Base-by-base conservation (phyloP, 2,797 vertebrate species). In the Typhlichthys subterraneus region DNA sequence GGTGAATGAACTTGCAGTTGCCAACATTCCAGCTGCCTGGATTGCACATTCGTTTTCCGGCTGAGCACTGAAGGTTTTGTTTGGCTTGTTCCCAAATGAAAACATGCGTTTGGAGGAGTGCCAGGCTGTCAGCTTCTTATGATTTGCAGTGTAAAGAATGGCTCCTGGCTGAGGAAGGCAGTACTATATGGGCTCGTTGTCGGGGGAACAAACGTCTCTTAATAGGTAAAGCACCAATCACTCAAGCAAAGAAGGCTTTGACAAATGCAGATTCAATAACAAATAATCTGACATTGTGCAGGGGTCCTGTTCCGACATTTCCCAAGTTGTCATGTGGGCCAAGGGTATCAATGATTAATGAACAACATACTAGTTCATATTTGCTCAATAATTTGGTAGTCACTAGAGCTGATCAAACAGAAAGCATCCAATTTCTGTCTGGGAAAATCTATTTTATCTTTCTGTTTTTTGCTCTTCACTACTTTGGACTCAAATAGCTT, bases 31-130 rank as follows among this genome's bases (percentile, higher is more conserved):
- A 56, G 76, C 53, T 81, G 69, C 79, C 82, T 78, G 79, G 72
- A 80, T 84, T 53, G 47, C 81, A 90, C 86, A 87, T 87, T 83
- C 87, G 71, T 82, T 81, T 81, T 70, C 84, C 83, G 86, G 86
- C 83, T 70, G 72, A 69, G 81, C 67, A 42, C 77, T 72, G 71
- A 12, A 73, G 82, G 84, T 88, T 91, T 87, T 77, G 77, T 89
- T 91, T 93, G 87, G 84, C 88, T 29, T 63, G 67, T 63, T 88
- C 81, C 87, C 90, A 92, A 86, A 89, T 87, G 87, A 81, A 90
- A 91, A 88, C 84, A 82, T 82, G 73, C 79, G 72, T 80, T 75
- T 87, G 89, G 88, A 84, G 65, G 54, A 0, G 31, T 19, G 82
- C 89, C 90, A 87, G 72, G 69, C 81, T 82, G 86, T 86, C 85